phyloP scores from a whole-genome alignment of 1,140 invertebrate genomes.

The Drosophila sucinea region DNA sequence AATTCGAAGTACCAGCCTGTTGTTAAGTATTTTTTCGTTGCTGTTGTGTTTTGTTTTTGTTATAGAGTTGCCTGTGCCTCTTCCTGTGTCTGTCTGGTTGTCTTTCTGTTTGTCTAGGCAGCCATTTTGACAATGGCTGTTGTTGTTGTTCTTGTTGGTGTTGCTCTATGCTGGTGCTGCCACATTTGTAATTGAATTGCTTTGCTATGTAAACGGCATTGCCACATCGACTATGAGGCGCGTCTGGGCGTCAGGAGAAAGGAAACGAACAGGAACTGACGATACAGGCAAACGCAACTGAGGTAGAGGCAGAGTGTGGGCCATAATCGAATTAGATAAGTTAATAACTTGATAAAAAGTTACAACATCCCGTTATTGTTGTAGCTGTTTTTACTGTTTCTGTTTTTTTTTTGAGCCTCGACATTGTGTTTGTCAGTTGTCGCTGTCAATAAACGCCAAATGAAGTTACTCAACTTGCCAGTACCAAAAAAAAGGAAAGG shows the following conservation, averaged over 20 bases:
- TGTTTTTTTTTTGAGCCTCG: conserved; percentile 33
- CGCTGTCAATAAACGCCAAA: conserved; percentile 75
- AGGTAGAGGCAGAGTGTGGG: conserved; percentile 19
- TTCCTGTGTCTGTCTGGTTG: conserved; percentile 34
- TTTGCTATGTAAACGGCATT: conserved; percentile 70
- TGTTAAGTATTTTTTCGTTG: conserved; percentile 39
- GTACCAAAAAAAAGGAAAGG: conserved; percentile 37
- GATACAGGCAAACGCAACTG: background rate
- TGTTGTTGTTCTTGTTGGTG: conserved; percentile 43
- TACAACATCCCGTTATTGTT: conserved; percentile 53
- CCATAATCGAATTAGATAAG: conserved; percentile 82
- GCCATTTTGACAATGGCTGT: conserved; percentile 55
- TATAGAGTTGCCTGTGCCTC: conserved; percentile 51
- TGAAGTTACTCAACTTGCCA: conserved; percentile 70
- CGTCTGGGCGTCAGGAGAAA: conserved; percentile 35
- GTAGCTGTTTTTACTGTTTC: conserved; percentile 32
- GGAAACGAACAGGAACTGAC: conserved; percentile 31
- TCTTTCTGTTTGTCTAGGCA: conserved; percentile 56
- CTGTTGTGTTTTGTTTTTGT: background rate
- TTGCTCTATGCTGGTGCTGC: conserved; percentile 55
- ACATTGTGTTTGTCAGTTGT: conserved; percentile 74
- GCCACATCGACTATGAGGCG: conserved; percentile 1
- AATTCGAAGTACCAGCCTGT: conserved; percentile 58
- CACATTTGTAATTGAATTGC: conserved; percentile 79
- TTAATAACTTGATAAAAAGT: conserved; percentile 82